Base-by-base conservation (phyloP, 1,140 invertebrate species). In the Conus betulinus region DNA sequence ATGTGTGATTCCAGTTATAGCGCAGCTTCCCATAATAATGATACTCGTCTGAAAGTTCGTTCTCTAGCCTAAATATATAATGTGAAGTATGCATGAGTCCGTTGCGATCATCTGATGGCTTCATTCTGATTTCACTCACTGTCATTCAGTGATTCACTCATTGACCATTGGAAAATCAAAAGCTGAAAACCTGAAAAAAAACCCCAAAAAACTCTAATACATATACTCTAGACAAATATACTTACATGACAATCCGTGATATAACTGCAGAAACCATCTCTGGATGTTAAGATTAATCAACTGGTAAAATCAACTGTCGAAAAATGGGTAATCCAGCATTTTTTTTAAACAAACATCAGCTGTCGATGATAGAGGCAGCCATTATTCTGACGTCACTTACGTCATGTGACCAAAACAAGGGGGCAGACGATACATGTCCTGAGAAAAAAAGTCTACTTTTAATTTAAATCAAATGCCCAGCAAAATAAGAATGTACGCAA, bases 231-330 rank as follows among this genome's bases (percentile, higher is more conserved):
- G 25, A 51, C 71, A 25, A 55, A 82, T 53, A 93, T 96, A 97
- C 97, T 97, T 95, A 97, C 97, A 97, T 97, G 90, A 97, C 96
- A 92, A 97, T 93, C 92, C 97, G 96, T 90, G 97, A 97, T 93
- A 97, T 96, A 91, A 97, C 96, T 89, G 97, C 97, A 87, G 97
- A 97, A 96, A 97, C 97, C 97, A 97, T 97, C 67, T 79, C 53
- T 83, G 74, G 83, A 83, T 17, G 15, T 51, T 13, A 52, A 10
- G 63, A 51, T 67, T 7, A 63, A 27, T 60, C 83, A 67, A 76
- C 20, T 74, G 55, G 27, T 52, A 53, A 82, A 60, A 25, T 67
- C 78, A 83, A 51, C 67, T n/a, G 55, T 84, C 88, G 17, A 84
- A 51, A 67, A 51, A 60, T 15, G 53, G 83, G 67, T 85, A 84